A percentile compares a stretch with the other conserved stretches of the same genome.
Evolutionary conservation across 2,113 vertebrate species (phyloP).

Genomic region (Oncorhynchus nerka): DNA sequence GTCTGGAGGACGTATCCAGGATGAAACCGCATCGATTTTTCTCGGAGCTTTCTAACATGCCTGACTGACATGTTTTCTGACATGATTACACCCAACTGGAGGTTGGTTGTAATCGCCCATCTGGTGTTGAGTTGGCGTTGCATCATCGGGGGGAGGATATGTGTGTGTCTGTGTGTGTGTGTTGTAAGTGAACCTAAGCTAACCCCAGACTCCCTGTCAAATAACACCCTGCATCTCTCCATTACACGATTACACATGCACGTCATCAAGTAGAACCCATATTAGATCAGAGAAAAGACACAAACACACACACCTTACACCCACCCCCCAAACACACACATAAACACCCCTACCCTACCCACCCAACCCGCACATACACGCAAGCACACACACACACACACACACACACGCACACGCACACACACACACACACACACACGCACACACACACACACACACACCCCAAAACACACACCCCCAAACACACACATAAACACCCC

Average conservation of each 20-base stretch:
- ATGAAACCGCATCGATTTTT: neutral
- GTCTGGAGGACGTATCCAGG: neutral
- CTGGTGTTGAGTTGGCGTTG: conserved; percentile 30
- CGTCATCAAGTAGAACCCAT: neutral
- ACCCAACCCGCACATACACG: too few relatives aligned
- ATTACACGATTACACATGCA: neutral
- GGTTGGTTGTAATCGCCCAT: conserved; percentile 32
- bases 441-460: too few relatives aligned
- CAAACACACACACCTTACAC: conserved; percentile 38
- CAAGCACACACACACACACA: too few relatives aligned
- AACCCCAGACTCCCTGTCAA: conserved; percentile 36
- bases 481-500: too few relatives aligned
- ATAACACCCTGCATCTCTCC: conserved; percentile 51
- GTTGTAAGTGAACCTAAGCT: conserved; percentile 25
- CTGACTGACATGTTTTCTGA: neutral
- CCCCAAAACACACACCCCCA: too few relatives aligned
- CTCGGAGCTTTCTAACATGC: neutral
- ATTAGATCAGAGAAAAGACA: conserved; percentile 46
- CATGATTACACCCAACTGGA: neutral
- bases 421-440: too few relatives aligned
- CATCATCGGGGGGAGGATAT: neutral
- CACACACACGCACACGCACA: too few relatives aligned
- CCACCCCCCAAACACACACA: conserved; percentile 32
- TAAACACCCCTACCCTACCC: neutral
- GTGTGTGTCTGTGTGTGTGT: conserved; percentile 15